Base-by-base conservation (phyloP, 2,797 vertebrate species). In the Gallirallus australis region DNA sequence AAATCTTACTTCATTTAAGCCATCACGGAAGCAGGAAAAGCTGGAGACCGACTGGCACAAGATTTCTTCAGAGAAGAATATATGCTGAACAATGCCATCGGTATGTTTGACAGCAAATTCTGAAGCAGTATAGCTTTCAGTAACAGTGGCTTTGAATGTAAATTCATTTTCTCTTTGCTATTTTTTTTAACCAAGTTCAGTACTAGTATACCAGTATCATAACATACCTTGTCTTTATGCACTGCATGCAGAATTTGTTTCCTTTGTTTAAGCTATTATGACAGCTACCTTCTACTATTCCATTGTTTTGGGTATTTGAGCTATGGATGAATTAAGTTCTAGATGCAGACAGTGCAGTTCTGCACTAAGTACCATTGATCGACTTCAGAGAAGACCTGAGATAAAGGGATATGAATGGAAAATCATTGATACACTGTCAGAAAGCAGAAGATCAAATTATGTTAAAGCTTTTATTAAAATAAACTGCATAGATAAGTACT, bases 31-130 rank as follows among this genome's bases (percentile, higher is more conserved):
- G 98, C 98, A 1, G 97, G 97, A 33, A 99, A 98, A 96, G 71
- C 24, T 35, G 98, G 98, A 53, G 97, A 76, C 61, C 91, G 96
- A 37, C 31, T 99, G 11, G 3, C 91, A 8, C 90, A 98, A 92
- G 98, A 98, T 93, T 99, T 99, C 63, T 99, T 99, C 98, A 98
- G 97, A 93, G 98, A 98, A 94, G 99, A 99, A 93, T 99, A 99
- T 64, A 96, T 77, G 1, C 97, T 99, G 88, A 99, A 99, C 97
- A 98, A 98, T 79, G 96, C 98, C 3, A 96, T 99, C 75, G 99
- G 99, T 99, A 97, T 30, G 98, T 97, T 39, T 81, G 27, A 52
- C 47, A 79, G 37, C 39, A 40, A 45, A 48, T 95, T 93, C 54
- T 68, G 65, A 86, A 93, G 37, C 23, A 18, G 11, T 84, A 71